These are phyloP conservation scores for Etheostoma perlongum DNA, from an alignment of 2,797 vertebrate species.

Conservation along the genomic window DNA sequence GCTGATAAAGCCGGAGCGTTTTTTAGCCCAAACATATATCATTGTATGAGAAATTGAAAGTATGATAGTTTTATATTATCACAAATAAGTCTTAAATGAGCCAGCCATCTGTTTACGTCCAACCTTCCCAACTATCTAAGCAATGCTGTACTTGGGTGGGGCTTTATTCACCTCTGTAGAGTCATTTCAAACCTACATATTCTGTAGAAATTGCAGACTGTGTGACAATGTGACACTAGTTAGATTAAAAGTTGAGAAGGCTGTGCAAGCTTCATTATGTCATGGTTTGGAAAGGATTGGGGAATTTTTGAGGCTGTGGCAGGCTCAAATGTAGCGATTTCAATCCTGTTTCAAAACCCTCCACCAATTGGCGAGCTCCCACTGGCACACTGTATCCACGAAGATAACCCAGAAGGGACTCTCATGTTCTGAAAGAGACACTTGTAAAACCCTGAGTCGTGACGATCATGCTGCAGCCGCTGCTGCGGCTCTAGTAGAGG, in stretches of 20 bases:
- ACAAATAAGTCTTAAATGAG: conserved; percentile 74
- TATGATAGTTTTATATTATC: conserved; percentile 74
- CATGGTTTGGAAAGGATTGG: conserved; percentile 54
- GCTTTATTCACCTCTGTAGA: conserved; percentile 43
- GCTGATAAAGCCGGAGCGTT: conserved; percentile 64
- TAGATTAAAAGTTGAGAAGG: conserved; percentile 42
- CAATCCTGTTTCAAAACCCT: conserved; percentile 60
- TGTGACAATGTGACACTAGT: conserved; percentile 35
- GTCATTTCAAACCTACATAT: conserved; percentile 28
- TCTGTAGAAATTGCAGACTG: conserved; percentile 24
- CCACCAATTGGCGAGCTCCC: conserved; percentile 65
- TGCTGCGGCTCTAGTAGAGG: conserved; percentile 62
- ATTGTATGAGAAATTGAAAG: conserved; percentile 68
- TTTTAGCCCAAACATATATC: conserved; percentile 63
- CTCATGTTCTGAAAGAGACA: conserved; percentile 74
- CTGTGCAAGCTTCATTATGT: conserved; percentile 55
- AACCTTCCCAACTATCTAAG: conserved; percentile 47
- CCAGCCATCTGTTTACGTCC: conserved; percentile 65
- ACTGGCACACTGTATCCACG: conserved; percentile 59
- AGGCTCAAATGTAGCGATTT: conserved; percentile 60
- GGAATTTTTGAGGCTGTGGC: conserved; percentile 45
- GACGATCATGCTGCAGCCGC: conserved; percentile 66
- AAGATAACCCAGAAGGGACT: conserved; percentile 74
- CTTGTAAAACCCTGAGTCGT: conserved; percentile 77
- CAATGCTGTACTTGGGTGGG: conserved; percentile 33